Base-by-base conservation (phyloP, 2,888 invertebrate species). In the Microchrysa polita region DNA sequence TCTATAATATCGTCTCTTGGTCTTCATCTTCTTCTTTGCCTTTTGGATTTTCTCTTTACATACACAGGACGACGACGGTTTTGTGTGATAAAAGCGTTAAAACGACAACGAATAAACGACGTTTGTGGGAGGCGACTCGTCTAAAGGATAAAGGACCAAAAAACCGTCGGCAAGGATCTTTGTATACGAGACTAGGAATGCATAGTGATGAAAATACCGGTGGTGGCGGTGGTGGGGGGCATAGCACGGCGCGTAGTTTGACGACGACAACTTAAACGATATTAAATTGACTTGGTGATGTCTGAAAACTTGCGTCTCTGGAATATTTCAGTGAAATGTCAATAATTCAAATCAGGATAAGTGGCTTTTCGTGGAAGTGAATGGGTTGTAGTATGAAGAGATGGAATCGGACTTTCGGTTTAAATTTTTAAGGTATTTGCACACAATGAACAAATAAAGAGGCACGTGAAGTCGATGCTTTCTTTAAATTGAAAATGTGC, bases 211-310 rank as follows among this genome's bases (percentile, higher is more conserved):
- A 40, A 34, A 44, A 65, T 65, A 34, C 27, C 7, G 27, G 65
- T 48, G 20, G 57, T n/a, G n/a, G n/a, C n/a, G n/a, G n/a, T n/a
- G n/a, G n/a, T n/a, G n/a, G n/a, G n/a, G n/a, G n/a, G n/a, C n/a
- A n/a, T n/a, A n/a, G n/a, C n/a, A n/a, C n/a, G n/a, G n/a, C n/a
- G n/a, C 69, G 42, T 40, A 57, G 40, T 57, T 57, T 57, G 55
- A 55, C 42, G 55, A 55, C 42, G 69, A 55, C 55, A 55, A 55
- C 67, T 74, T 74, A 74, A 74, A 67, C 73, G 74, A 73, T 72
- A 74, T 74, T 74, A 72, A 60, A 74, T 74, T 74, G 74, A 74
- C 74, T 74, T 73, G 60, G 73, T 67, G 74, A 65, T 65, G 69
- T 74, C 74, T 73, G 63, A 65, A 72, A 59, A 74, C 71, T 72